Evolutionary conservation across 2,888 invertebrate genomes (phyloP), one percentile per base, ranked within the genome.

Genomic region (Mayetiola destructor): DNA sequence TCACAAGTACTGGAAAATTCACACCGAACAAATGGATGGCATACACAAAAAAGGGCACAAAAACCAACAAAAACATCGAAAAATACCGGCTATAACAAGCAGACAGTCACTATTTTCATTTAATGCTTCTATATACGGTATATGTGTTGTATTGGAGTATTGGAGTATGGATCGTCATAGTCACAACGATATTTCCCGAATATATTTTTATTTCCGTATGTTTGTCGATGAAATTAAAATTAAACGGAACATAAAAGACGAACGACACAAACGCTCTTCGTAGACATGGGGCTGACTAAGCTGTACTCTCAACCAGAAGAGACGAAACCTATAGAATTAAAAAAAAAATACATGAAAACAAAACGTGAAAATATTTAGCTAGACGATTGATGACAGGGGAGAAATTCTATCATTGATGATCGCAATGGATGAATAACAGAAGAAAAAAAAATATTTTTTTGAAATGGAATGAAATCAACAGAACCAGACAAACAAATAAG

Each of bases 191-290:
- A 20, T 40, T 21, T n/a, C 27, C 18, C 39, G 20, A 20, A 2
- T 10, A 39, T 39, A 2, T 3, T 18, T 18, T 48, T 48, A 48
- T 48, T 48, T 48, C 48, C 48, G 27, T 48, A 48, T 48, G n/a
- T 48, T 48, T 48, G 48, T 48, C 48, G 23, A 48, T 48, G 48
- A 48, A 48, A 48, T 48, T 48, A 48, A 27, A n/a, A 48, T 48
- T 48, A 27, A 48, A 48, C n/a, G 3, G 5, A 14, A 14, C 8
- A 32, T 6, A 32, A 32, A 48, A 27, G 48, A 27, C 48, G 48
- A 48, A 48, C 8, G 48, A 48, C 48, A 27, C n/a, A 2, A 23
- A 14, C 3, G 6, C 23, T 42, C 4, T n/a, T n/a, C n/a, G n/a
- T n/a, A n/a, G n/a, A 16, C 42, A 27, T 23, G 6, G 27, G 20